Conservation (phyloP, 2,888 invertebrate genomes). For the Eumerus sabulonum region DNA sequence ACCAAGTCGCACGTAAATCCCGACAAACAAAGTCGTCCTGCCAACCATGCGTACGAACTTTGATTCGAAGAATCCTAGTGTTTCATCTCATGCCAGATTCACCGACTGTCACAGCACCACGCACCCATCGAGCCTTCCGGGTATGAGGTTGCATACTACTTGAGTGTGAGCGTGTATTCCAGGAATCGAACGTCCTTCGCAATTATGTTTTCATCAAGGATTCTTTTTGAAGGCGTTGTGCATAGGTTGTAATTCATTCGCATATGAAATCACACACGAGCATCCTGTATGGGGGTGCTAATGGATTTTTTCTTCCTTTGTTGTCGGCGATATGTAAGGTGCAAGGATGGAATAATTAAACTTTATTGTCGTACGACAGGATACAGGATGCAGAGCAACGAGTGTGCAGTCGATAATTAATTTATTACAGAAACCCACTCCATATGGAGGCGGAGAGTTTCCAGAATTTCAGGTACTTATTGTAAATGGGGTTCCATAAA, state of each 20-base stretch:
- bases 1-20: slow-evolving; percentile 1
- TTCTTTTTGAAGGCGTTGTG: slow-evolving; percentile 29
- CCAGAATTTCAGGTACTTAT: too few species aligned
- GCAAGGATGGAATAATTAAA: slow-evolving; percentile 40
- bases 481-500: too few species aligned
- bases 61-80: not conserved
- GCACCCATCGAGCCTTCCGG: too few species aligned
- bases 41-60: too few species aligned
- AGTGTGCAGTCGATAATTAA: slow-evolving; percentile 34
- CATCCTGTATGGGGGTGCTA: slow-evolving; percentile 37
- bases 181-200: slow-evolving; percentile 52
- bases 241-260: slow-evolving; percentile 7
- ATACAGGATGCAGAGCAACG: slow-evolving; percentile 31
- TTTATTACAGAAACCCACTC: slow-evolving; percentile 34
- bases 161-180: slow-evolving; percentile 19
- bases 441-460: not conserved
- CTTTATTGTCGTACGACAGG: slow-evolving; percentile 29
- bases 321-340: slow-evolving; percentile 23
- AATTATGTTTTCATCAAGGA: slow-evolving; percentile 58
- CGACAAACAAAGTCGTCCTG: not conserved
- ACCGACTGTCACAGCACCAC: too few species aligned
- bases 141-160: too few species aligned
- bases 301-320: slow-evolving; percentile 52
- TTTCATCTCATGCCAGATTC: not conserved
- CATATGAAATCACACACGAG: slow-evolving; percentile 27